Conservation (phyloP, 2,113 vertebrate genomes). For the Microcebus tavaratra region DNA sequence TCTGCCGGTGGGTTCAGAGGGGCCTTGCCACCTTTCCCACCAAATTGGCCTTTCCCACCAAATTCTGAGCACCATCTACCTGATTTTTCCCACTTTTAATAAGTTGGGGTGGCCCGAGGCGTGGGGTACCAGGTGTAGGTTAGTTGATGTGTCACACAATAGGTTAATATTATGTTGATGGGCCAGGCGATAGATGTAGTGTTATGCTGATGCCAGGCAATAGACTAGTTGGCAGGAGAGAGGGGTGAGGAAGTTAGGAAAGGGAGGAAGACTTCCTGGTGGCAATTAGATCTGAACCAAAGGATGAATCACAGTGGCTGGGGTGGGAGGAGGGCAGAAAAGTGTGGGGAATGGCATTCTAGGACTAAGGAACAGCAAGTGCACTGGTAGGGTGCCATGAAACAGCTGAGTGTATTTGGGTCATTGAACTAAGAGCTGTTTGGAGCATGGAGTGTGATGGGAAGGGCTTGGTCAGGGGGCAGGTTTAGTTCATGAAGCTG, state of each 20-base stretch:
- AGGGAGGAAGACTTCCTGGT: background rate
- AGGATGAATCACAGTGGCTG: background rate
- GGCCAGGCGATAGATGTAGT: no score
- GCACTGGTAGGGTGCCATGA: background rate
- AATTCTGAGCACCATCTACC: no score
- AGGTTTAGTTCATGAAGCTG: background rate
- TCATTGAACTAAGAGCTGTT: background rate
- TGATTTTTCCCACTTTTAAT: no score
- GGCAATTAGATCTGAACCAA: background rate
- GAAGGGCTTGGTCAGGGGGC: background rate
- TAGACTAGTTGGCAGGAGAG: background rate
- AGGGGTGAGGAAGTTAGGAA: background rate
- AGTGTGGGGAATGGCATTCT: background rate
- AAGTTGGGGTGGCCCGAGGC: no score
- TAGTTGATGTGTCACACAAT: no score
- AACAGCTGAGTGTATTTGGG: background rate
- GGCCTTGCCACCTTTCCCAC: no score
- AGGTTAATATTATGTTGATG: no score
- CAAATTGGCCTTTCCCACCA: no score
- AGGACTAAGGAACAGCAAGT: background rate
- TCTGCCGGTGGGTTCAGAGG: no score
- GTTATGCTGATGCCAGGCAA: no score
- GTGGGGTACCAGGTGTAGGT: no score
- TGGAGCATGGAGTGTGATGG: background rate
- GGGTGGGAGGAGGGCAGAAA: background rate